A percentile compares a stretch with the other conserved stretches of the same genome.
phyloP scores from a whole-genome alignment of 1,140 invertebrate species.

The Drosophila grimshawi region DNA sequence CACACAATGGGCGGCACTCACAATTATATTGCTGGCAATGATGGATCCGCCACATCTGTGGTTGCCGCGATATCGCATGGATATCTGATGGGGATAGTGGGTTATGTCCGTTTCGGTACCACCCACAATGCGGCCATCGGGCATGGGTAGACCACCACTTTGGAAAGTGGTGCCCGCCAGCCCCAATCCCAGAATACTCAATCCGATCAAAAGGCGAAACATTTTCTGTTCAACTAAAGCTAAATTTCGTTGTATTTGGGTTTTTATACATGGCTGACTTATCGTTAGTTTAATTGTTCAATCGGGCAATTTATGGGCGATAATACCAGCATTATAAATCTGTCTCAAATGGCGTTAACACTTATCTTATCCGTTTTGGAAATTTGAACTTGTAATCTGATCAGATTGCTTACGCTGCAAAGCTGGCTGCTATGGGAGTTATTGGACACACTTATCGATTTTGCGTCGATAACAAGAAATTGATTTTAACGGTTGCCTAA shows the following conservation, averaged over 20 bases:
- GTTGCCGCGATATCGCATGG: slow-evolving; percentile 65
- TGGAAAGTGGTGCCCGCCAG: slow-evolving; percentile 44
- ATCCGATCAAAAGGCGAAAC: slow-evolving; percentile 58
- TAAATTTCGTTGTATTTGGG: neutral
- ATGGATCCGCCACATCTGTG: slow-evolving; percentile 86
- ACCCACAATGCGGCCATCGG: slow-evolving; percentile 77
- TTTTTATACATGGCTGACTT: slow-evolving; percentile 24
- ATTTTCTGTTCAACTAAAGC: slow-evolving; percentile 56
- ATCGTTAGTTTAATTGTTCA: neutral
- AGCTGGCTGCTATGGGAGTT: slow-evolving; percentile 7
- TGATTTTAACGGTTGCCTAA: neutral
- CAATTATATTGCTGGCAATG: slow-evolving; percentile 73
- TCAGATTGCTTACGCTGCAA: neutral
- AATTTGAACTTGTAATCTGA: neutral
- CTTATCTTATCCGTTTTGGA: slow-evolving; percentile 36
- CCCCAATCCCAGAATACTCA: slow-evolving; percentile 36
- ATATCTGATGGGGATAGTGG: slow-evolving; percentile 71
- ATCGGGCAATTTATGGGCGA: slow-evolving; percentile 8
- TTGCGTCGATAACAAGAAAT: neutral
- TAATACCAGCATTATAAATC: slow-evolving; percentile 29
- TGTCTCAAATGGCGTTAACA: slow-evolving; percentile 9
- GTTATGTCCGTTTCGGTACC: slow-evolving; percentile 59
- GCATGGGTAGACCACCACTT: slow-evolving; percentile 46
- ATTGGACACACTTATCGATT: neutral
- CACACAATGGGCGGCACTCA: slow-evolving; percentile 87